Conservation (phyloP, 2,113 vertebrate genomes). For the Cyprinus carpio region DNA sequence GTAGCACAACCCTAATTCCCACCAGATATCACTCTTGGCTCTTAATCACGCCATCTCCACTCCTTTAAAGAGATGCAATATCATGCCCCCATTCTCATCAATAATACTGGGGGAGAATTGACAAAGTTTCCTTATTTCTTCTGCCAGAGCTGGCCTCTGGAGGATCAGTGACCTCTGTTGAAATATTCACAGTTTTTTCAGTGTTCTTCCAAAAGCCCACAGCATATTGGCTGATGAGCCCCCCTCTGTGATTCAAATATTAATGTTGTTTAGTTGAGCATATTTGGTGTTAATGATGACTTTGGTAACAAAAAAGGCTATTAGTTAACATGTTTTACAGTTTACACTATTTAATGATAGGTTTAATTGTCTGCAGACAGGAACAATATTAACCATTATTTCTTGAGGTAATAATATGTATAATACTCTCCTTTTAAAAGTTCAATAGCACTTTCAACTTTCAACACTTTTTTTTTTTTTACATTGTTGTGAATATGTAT, state of each 20-base stretch:
- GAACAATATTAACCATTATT: neutral
- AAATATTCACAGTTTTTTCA: slow-evolving; percentile 2
- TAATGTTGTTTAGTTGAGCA: slow-evolving; percentile 4
- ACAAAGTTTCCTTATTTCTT: neutral
- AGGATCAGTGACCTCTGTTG: slow-evolving; percentile 32
- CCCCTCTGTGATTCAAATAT: slow-evolving; percentile 20
- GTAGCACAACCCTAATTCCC: slow-evolving; percentile 58
- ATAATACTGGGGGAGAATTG: slow-evolving; percentile 62
- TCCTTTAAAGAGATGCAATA: slow-evolving; percentile 58
- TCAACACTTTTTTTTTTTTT: neutral
- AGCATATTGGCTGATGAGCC: slow-evolving; percentile 14
- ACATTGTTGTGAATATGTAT: too few species aligned
- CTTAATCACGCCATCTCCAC: slow-evolving; percentile 63
- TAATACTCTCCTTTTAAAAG: neutral
- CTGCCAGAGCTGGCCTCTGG: slow-evolving; percentile 6
- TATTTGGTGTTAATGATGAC: neutral
- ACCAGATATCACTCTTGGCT: slow-evolving; percentile 50
- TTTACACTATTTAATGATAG: neutral
- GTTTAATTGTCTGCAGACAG: neutral
- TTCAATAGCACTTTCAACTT: neutral
- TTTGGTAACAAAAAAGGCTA: neutral
- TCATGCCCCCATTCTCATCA: slow-evolving; percentile 59
- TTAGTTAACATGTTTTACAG: neutral
- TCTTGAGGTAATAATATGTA: neutral
- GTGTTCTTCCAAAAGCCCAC: neutral